phyloP scores from a whole-genome alignment of 2,113 vertebrate genomes.

The Gymnarchus niloticus region DNA sequence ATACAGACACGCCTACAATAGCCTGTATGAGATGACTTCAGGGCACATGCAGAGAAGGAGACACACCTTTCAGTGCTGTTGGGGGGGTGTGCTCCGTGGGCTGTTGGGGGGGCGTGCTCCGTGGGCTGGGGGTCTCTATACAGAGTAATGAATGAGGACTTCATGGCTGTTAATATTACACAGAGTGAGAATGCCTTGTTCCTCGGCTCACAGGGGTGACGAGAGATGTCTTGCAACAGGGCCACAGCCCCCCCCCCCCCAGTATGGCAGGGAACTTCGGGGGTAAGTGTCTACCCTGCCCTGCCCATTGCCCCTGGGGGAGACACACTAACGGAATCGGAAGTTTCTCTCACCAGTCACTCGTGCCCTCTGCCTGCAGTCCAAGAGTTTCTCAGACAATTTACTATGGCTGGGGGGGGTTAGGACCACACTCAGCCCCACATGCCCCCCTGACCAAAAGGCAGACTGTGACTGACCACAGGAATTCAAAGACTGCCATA shows the following conservation, averaged over 20 bases:
- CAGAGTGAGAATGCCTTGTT: neutral
- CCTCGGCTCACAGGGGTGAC: neutral
- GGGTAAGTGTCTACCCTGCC: neutral
- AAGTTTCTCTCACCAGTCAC: slow-evolving; percentile 15
- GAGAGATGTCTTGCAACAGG: neutral
- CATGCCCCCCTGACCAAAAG: neutral
- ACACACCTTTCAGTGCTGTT: slow-evolving; percentile 29
- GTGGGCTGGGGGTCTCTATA: neutral
- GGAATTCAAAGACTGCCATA: neutral
- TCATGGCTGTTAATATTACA: slow-evolving; percentile 15
- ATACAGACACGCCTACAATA: slow-evolving; percentile 16
- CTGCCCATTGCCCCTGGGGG: neutral
- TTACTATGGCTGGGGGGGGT: neutral
- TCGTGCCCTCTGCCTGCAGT: neutral
- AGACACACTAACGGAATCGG: neutral
- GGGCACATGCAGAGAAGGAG: slow-evolving; percentile 31
- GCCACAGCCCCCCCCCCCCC: no score
- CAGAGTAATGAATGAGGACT: slow-evolving; percentile 15
- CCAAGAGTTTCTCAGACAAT: neutral
- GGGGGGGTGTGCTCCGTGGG: neutral
- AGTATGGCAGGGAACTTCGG: neutral
- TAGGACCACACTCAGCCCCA: neutral
- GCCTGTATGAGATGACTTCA: slow-evolving; percentile 20
- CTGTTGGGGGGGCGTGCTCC: neutral
- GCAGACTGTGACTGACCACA: neutral